Evolutionary conservation across 2,113 vertebrate species (phyloP).

Genomic region (Salminus brasiliensis): DNA sequence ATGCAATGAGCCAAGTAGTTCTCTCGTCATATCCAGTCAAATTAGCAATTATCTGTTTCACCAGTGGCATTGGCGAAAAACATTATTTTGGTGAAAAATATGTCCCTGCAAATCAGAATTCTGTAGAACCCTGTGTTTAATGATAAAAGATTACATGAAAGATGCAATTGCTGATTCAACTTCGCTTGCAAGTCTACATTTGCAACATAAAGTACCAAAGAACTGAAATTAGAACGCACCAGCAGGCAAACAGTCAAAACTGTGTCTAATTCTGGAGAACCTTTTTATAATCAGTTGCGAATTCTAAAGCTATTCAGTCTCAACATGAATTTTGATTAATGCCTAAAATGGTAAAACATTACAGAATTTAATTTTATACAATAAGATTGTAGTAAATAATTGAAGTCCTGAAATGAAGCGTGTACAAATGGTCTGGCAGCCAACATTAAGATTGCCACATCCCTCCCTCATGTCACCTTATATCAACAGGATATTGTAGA

Average conservation of each 20-base stretch:
- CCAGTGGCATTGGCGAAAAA: too few relatives aligned
- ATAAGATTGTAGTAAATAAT: not conserved
- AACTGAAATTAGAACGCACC: not conserved
- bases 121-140: too few relatives aligned
- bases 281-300: not conserved
- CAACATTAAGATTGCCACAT: not conserved
- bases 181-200: not conserved
- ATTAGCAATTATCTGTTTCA: too few relatives aligned
- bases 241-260: not conserved
- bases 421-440: not conserved
- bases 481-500: slow-evolving; percentile 48
- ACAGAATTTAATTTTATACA: not conserved
- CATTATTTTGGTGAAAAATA: too few relatives aligned
- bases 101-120: too few relatives aligned
- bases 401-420: not conserved
- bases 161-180: not conserved
- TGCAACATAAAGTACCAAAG: not conserved
- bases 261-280: too few relatives aligned
- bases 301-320: not conserved
- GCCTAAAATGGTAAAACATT: not conserved
- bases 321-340: not conserved
- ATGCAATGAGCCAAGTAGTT: too few relatives aligned
- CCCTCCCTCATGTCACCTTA: slow-evolving; percentile 3
- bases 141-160: too few relatives aligned
- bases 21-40: too few relatives aligned